phyloP scores from a whole-genome alignment of 2,888 invertebrate species.

The Cheilosia impressa region DNA sequence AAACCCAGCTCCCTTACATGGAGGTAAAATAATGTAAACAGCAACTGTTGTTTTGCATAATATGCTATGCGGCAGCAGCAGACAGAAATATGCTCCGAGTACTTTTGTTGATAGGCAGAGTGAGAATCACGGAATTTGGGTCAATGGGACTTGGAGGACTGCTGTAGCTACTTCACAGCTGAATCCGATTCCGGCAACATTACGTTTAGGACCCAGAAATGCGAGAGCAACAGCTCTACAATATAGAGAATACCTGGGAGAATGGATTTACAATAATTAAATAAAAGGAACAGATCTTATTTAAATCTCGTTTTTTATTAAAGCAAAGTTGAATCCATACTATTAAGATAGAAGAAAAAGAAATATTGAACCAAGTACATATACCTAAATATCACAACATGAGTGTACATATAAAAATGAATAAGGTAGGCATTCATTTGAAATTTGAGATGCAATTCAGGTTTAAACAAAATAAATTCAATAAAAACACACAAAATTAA shows the following conservation, averaged over 20 bases:
- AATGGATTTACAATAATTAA: no score
- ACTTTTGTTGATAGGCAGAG: neutral
- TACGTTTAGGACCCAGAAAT: no score
- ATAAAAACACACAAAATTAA: neutral
- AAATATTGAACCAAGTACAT: no score
- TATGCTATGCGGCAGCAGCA: conserved; percentile 7
- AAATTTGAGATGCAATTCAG: no score
- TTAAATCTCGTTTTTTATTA: no score
- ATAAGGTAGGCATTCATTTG: neutral
- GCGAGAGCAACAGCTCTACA: neutral
- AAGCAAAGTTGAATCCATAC: no score
- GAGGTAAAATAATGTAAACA: neutral
- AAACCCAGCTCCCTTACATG: neutral
- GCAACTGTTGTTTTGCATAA: neutral
- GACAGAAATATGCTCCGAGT: neutral
- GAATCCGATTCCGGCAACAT: no score
- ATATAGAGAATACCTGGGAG: no score
- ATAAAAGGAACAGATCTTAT: no score
- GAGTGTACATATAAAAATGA: no score
- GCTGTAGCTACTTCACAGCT: neutral
- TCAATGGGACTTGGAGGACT: neutral
- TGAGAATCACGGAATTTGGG: neutral
- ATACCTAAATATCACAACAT: no score
- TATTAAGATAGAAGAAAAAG: no score
- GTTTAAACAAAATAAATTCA: neutral